Percentiles rank a stretch among this genome's conserved stretches.
Conservation (phyloP, 2,888 invertebrate genomes). For the Agrenia bidenticulata region DNA sequence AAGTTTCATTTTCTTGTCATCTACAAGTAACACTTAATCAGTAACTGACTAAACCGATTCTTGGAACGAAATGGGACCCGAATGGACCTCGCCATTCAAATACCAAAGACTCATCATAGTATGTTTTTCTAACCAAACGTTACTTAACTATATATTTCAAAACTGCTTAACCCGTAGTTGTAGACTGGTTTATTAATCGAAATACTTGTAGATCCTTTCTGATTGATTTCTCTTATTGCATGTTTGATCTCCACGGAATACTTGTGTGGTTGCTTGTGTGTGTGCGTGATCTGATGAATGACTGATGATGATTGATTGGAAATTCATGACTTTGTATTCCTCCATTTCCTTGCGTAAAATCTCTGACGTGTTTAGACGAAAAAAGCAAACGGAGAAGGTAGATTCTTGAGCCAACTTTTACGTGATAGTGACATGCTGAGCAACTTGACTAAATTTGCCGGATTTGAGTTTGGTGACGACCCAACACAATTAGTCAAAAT, state of each 20-base stretch:
- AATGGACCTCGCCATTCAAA: no score
- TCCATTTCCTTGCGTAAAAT: conserved; percentile 6
- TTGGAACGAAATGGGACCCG: no score
- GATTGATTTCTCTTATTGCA: conserved; percentile 1
- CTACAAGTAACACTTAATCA: no score
- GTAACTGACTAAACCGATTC: not conserved
- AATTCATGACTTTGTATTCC: not conserved
- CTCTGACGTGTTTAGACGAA: conserved; percentile 2
- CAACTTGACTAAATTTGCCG: conserved; percentile 51
- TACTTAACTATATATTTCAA: no score
- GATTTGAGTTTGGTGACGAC: conserved; percentile 52
- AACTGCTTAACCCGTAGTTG: no score
- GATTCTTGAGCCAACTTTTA: conserved; percentile 45
- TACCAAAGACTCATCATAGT: no score
- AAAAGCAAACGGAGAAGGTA: conserved; percentile 43
- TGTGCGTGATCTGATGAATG: not conserved
- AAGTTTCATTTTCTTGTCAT: conserved; percentile 16
- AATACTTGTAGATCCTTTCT: not conserved
- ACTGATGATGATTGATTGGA: not conserved
- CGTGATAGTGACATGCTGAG: conserved; percentile 42
- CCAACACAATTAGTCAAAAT: conserved; percentile 51
- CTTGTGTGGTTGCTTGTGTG: not conserved
- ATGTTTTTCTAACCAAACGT: no score
- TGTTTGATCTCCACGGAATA: no score
- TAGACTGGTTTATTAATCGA: no score